These are phyloP conservation scores for Akabosia matsudoensis DNA, from an alignment of 1,140 invertebrate genomes.

Conservation along the genomic window DNA sequence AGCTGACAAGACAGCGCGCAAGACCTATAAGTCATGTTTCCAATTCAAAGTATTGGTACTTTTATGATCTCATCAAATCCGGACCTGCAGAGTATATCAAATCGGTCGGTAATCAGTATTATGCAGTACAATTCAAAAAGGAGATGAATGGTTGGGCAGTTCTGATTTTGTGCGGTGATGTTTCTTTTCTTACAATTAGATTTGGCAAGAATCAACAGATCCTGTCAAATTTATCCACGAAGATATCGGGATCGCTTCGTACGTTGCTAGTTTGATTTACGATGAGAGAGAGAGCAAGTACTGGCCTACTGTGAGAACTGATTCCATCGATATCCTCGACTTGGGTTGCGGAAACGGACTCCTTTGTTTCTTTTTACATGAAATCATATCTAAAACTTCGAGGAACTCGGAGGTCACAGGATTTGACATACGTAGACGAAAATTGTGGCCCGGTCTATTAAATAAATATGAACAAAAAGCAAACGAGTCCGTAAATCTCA, in stretches of 20 bases:
- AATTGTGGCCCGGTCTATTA: constrained; percentile 72
- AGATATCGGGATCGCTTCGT: constrained; percentile 91
- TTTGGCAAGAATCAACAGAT: constrained; percentile 88
- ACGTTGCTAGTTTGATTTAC: constrained; percentile 78
- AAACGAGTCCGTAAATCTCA: background rate
- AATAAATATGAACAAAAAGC: constrained; percentile 48
- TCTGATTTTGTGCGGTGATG: too few relatives aligned
- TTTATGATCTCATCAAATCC: background rate
- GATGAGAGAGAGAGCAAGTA: constrained; percentile 52
- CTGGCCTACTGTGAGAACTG: constrained; percentile 46
- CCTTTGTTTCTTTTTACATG: constrained; percentile 65
- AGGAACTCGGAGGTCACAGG: constrained; percentile 85
- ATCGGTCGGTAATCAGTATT: background rate
- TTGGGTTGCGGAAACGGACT: constrained; percentile 96
- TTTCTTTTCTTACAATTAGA: constrained; percentile 46
- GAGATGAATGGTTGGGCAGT: too few relatives aligned
- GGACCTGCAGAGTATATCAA: background rate
- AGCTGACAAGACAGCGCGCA: background rate
- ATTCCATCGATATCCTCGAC: constrained; percentile 72
- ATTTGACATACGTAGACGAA: constrained; percentile 81
- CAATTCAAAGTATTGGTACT: background rate
- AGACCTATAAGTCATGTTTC: background rate
- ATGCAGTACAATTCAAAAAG: background rate
- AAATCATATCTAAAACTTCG: constrained; percentile 62
- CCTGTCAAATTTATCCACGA: constrained; percentile 94